phyloP scores from a whole-genome alignment of 2,113 vertebrate genomes.

The Accipiter cooperii region DNA sequence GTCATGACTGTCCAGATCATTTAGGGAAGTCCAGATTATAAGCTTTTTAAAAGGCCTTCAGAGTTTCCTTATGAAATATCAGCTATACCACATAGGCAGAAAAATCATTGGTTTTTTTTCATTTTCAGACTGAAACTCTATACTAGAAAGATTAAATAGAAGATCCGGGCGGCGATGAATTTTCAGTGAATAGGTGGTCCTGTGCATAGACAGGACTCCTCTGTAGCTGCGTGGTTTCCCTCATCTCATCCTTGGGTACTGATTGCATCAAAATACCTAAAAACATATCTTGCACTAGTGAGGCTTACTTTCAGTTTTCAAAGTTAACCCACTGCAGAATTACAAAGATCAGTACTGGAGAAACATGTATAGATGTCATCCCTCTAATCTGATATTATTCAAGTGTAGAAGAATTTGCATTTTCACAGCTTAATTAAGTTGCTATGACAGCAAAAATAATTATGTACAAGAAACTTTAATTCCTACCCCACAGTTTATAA shows the following conservation, averaged over 20 bases:
- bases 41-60: not conserved
- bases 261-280: not conserved
- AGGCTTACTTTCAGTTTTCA: not conserved
- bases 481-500: not conserved
- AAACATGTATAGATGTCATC: not conserved
- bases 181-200: not conserved
- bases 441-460: not conserved
- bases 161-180: not conserved
- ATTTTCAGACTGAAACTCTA: not conserved
- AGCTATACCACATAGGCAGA: not conserved
- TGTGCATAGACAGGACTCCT: not conserved
- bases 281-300: not conserved
- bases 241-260: not conserved
- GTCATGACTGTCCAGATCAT: not conserved
- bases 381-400: not conserved
- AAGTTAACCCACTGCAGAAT: not conserved
- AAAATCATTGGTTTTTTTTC: not conserved
- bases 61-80: not conserved
- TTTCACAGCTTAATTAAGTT: not conserved
- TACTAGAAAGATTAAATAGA: not conserved
- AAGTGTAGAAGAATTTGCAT: not conserved
- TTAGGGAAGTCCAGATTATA: not conserved
- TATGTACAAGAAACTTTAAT: not conserved
- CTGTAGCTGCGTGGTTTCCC: rapidly evolving
- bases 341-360: not conserved